These are phyloP conservation scores for Pteronotus mesoamericanus DNA, from an alignment of 2,797 vertebrate species.

Conservation along the genomic window DNA sequence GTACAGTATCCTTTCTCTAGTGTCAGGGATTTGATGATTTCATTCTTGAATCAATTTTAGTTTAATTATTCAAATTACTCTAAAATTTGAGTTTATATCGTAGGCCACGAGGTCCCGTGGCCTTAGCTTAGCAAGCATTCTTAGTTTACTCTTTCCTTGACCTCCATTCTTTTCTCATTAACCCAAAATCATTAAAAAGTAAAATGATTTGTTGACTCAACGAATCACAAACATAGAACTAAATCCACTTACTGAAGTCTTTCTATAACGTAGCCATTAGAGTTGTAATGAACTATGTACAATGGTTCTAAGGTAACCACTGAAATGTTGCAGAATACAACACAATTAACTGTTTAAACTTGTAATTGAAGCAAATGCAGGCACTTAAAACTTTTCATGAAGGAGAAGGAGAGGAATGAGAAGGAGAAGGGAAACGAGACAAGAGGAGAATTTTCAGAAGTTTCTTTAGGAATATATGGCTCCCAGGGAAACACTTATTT, in stretches of 20 bases:
- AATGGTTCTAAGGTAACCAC: neutral
- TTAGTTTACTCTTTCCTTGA: conserved; percentile 15
- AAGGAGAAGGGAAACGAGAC: accelerated
- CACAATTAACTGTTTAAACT: neutral
- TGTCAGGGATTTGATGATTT: neutral
- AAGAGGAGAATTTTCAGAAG: neutral
- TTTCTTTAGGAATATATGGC: neutral
- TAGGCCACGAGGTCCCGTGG: neutral
- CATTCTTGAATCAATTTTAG: neutral
- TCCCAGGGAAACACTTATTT: neutral
- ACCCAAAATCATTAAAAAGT: conserved; percentile 35
- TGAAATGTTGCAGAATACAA: neutral
- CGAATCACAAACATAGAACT: neutral
- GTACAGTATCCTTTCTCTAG: neutral
- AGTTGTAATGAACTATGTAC: neutral
- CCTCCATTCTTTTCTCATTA: conserved; percentile 50
- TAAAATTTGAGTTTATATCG: neutral
- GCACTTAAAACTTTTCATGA: neutral
- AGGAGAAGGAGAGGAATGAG: neutral
- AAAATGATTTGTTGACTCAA: conserved; percentile 50
- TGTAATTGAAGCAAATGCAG: neutral
- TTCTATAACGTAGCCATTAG: neutral
- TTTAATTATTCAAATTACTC: neutral
- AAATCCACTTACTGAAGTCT: neutral
- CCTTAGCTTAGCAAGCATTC: neutral